Evolutionary conservation across 2,888 invertebrate species (phyloP).

Genomic region (Crossocerus cetratus): DNA sequence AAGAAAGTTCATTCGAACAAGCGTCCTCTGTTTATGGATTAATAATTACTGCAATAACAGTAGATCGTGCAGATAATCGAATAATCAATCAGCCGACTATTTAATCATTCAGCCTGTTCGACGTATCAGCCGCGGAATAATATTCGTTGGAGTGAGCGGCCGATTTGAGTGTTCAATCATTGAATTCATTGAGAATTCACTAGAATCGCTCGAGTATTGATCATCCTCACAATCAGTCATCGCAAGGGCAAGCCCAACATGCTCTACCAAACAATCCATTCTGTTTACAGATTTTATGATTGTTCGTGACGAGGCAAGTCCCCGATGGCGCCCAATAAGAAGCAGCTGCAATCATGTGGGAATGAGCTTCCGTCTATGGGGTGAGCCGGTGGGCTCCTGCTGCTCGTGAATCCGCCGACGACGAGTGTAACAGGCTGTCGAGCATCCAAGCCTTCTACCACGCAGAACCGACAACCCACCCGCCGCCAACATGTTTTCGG

Average conservation of each 20-base stretch:
- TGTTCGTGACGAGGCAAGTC: background rate
- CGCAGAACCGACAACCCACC: constrained; percentile 17
- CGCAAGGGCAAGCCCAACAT: background rate
- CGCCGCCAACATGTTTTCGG: constrained; percentile 87
- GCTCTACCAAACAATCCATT: background rate
- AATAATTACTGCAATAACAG: no score
- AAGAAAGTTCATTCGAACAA: no score
- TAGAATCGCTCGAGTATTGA: no score
- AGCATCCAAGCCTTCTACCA: constrained; percentile 34
- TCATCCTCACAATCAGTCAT: no score
- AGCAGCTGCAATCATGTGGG: constrained; percentile 26
- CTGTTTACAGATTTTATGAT: background rate
- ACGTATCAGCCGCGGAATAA: no score
- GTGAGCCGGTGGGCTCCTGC: constrained; percentile 57
- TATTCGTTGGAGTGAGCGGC: no score
- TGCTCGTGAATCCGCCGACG: constrained; percentile 24
- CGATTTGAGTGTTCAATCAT: no score
- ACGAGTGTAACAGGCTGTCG: constrained; percentile 56
- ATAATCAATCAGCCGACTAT: no score
- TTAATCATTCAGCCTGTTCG: no score
- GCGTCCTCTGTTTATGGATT: no score
- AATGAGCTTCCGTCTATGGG: constrained; percentile 55
- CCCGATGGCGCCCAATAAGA: background rate
- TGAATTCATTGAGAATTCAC: no score
- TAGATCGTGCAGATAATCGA: no score